Evolutionary conservation across 2,113 vertebrate species (phyloP).

Genomic region (Tupaia tana): DNA sequence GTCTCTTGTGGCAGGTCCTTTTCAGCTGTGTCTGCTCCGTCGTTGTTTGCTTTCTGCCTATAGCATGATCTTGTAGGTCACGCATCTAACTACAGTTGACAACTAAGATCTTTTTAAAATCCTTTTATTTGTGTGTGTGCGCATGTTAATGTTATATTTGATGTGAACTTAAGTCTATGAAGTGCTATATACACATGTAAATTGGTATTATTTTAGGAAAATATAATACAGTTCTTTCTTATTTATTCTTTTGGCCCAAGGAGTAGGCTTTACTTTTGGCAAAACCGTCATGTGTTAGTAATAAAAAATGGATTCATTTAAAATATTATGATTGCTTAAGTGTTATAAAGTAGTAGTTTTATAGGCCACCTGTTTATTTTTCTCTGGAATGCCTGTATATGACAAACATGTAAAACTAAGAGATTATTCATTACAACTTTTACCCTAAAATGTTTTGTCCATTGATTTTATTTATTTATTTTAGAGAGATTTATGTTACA

Average conservation of each 20-base stretch:
- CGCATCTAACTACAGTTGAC: neutral
- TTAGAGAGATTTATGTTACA: neutral
- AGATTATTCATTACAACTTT: neutral
- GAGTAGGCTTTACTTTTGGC: slow-evolving; percentile 29
- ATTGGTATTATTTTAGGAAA: slow-evolving; percentile 34
- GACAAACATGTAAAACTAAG: slow-evolving; percentile 47
- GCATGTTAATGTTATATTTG: neutral
- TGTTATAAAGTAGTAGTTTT: neutral
- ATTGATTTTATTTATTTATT: neutral
- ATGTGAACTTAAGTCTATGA: neutral
- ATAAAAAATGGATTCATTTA: slow-evolving; percentile 29
- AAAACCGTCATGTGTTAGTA: slow-evolving; percentile 26
- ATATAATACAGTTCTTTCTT: neutral
- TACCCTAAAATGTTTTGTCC: slow-evolving; percentile 12
- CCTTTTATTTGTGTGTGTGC: neutral
- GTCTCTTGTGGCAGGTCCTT: neutral
- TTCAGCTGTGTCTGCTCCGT: neutral
- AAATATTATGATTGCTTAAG: slow-evolving; percentile 58
- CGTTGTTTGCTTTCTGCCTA: neutral
- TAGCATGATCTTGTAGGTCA: slow-evolving; percentile 34
- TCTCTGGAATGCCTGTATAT: neutral
- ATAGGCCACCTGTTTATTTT: neutral
- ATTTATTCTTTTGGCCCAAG: neutral
- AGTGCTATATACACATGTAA: neutral
- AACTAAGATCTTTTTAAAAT: neutral